Evolutionary conservation across 2,888 invertebrate species (phyloP).

Genomic region (Harpagoxenus sublaevis): DNA sequence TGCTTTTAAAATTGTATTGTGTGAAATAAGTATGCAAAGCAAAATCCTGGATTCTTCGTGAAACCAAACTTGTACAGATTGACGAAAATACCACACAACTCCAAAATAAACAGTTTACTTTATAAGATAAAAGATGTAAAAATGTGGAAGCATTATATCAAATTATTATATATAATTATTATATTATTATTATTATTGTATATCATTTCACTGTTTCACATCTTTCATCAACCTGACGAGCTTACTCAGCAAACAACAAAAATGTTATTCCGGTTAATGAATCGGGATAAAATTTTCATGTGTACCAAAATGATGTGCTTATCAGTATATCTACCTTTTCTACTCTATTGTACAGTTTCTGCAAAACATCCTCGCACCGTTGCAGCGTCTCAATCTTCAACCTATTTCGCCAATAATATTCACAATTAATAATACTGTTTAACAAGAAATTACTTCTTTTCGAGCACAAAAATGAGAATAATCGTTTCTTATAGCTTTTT

Average conservation of each 20-base stretch:
- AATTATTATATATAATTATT: neutral
- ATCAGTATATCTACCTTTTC: conserved; percentile 87
- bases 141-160: neutral
- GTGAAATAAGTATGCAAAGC: neutral
- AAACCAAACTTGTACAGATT: neutral
- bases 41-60: neutral
- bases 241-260: neutral
- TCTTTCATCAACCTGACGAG: neutral
- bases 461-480: too few species aligned
- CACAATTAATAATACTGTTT: conserved; percentile 32
- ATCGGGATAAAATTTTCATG: neutral
- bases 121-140: conserved; percentile 3
- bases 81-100: neutral
- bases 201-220: neutral
- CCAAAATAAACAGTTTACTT: neutral
- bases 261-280: neutral
- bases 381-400: conserved; percentile 90
- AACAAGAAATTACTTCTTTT: too few species aligned
- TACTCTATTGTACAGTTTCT: conserved; percentile 90
- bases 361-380: conserved; percentile 90
- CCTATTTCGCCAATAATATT: conserved; percentile 85
- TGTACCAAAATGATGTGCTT: neutral
- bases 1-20: neutral
- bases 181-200: neutral
- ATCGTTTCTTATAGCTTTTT: too few species aligned